These are phyloP conservation scores for Orestias chungarensis DNA, from an alignment of 2,797 vertebrate species.

Conservation along the genomic window DNA sequence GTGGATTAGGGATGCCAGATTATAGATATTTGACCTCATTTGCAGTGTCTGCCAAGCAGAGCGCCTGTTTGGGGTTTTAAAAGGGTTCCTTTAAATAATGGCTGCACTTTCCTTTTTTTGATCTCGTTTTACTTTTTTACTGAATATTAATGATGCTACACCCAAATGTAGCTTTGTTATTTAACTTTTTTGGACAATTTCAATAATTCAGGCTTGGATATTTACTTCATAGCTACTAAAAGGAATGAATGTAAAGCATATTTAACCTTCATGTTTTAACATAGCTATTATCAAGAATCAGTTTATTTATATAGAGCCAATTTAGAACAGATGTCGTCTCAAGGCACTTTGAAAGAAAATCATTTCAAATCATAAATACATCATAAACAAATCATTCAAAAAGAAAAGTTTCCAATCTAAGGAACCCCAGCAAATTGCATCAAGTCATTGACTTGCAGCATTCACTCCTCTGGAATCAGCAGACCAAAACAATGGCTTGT, in stretches of 20 bases:
- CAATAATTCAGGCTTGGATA: neutral
- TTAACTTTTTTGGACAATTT: neutral
- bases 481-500: too few relatives aligned
- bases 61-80: neutral
- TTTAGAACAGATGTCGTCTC: too few relatives aligned
- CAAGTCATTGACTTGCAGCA: too few relatives aligned
- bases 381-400: too few relatives aligned
- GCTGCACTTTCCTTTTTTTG: neutral
- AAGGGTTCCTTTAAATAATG: too few relatives aligned
- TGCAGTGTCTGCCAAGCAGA: neutral
- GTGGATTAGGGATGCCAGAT: slow-evolving; percentile 24
- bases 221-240: neutral
- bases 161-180: neutral
- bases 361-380: too few relatives aligned
- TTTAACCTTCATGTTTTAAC: neutral
- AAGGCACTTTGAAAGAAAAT: too few relatives aligned
- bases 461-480: too few relatives aligned
- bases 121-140: neutral
- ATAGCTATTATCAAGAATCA: too few relatives aligned
- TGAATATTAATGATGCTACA: neutral
- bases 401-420: too few relatives aligned
- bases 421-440: too few relatives aligned
- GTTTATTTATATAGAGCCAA: too few relatives aligned
- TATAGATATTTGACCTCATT: slow-evolving; percentile 22
- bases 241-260: neutral